Evolutionary conservation across 2,113 vertebrate genomes (phyloP), one percentile per base, ranked within the genome.

Genomic region (Sceloporus tristichus): DNA sequence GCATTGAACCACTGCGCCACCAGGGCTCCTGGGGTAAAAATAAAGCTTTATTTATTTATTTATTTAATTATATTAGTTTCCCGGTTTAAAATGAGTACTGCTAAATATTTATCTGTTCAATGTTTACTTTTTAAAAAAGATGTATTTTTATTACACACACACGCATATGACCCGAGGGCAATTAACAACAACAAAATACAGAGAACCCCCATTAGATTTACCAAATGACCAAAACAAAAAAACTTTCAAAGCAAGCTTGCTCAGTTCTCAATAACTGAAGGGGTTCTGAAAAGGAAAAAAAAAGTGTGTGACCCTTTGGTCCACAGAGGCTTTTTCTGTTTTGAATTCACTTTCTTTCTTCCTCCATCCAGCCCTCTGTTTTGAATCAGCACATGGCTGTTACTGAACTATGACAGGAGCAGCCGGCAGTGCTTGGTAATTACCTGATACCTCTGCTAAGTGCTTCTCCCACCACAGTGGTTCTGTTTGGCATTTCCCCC

Each of bases 321-420:
- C 66, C 11, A 5, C 34, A 16, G n/a, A 74, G 53, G 5, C 48
- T 29, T 59, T 74, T 79, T 82, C 27, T 62, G n/a, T 25, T 92
- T 90, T 87, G 42, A 14, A 7, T 8, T n/a, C 21, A 18, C 82
- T 70, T 83, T 68, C 25, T 88, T 91, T 91, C 79, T 10, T 9
- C 56, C 27, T 85, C 34, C 0, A 79, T 88, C 84, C 65, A 19
- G 1, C 79, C 42, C 2, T 90, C 87, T 93, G 27, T 16, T 89
- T 91, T 42, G 16, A 70, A 82, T 78, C 78, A 82, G 13, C 10
- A 21, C 73, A 76, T 90, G 62, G 27, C 29, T 85, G 40, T 29
- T 8, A 34, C 48, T 70, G 23, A 88, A 79, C 21, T 16, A 54
- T 82, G 53, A 14, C 74, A 85, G 65, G 83, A 71, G 8, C 54